Conservation (phyloP, 2,797 vertebrate species). For the Hapalemur alaotrensis region DNA sequence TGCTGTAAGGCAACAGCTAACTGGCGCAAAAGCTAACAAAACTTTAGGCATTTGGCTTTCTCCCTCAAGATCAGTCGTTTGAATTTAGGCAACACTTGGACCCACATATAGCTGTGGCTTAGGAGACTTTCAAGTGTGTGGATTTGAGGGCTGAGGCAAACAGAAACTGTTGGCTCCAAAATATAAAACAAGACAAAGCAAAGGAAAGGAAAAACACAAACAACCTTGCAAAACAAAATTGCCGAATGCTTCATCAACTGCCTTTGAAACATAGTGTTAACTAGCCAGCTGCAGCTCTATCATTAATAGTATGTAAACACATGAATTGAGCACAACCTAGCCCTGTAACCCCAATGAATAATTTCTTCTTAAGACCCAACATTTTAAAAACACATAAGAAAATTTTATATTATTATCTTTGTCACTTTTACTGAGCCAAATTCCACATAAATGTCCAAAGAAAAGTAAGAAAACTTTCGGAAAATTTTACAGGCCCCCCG, state of each 20-base stretch:
- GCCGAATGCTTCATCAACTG: background rate
- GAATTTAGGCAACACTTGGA: background rate
- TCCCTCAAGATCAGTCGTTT: background rate
- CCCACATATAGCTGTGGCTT: background rate
- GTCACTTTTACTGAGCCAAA: background rate
- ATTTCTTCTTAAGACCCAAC: background rate
- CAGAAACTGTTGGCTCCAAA: background rate
- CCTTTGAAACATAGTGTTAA: background rate
- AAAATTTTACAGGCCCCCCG: background rate
- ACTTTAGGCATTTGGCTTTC: background rate
- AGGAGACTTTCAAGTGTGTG: background rate
- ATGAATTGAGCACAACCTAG: background rate
- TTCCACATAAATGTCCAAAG: background rate
- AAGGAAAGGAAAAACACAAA: background rate
- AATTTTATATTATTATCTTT: background rate
- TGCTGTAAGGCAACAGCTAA: background rate
- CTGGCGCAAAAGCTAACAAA: background rate
- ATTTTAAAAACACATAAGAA: background rate
- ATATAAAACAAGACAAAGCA: background rate
- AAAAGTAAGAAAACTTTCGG: background rate
- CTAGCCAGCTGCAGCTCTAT: background rate
- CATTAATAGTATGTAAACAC: background rate
- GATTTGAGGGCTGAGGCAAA: background rate
- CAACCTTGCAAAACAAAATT: constrained; percentile 14
- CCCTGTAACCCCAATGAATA: background rate